These are phyloP conservation scores for Pseudochirops cupreus DNA, from an alignment of 2,797 vertebrate genomes.

Conservation along the genomic window DNA sequence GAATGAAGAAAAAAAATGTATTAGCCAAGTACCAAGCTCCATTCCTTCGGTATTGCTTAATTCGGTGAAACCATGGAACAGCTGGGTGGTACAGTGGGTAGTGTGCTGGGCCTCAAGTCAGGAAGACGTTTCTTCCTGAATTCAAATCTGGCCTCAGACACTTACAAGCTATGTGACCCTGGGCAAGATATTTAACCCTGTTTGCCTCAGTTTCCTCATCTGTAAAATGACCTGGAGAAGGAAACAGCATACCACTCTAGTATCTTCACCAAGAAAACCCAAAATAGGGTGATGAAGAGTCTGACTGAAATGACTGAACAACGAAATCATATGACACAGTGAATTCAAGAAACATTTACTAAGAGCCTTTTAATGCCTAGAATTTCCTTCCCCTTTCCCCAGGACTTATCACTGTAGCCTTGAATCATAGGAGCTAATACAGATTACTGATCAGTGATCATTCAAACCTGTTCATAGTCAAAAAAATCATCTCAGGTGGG, in stretches of 20 bases:
- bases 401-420: not conserved
- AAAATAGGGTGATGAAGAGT: not conserved
- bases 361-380: not conserved
- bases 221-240: not conserved
- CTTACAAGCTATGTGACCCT: not conserved
- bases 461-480: not conserved
- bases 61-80: not conserved
- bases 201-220: not conserved
- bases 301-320: not conserved
- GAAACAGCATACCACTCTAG: not conserved
- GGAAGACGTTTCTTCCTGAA: not conserved
- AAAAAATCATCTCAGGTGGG: not conserved
- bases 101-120: too few species aligned
- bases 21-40: not conserved
- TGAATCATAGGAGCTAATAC: not conserved
- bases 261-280: not conserved
- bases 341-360: not conserved
- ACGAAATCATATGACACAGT: not conserved
- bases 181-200: too few species aligned
- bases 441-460: not conserved
- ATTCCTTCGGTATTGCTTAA: not conserved
- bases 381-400: not conserved
- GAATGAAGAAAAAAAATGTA: conserved; percentile 3
- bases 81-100: not conserved
- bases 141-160: not conserved